phyloP scores from a whole-genome alignment of 2,113 vertebrate genomes.

The Alectura lathami region DNA sequence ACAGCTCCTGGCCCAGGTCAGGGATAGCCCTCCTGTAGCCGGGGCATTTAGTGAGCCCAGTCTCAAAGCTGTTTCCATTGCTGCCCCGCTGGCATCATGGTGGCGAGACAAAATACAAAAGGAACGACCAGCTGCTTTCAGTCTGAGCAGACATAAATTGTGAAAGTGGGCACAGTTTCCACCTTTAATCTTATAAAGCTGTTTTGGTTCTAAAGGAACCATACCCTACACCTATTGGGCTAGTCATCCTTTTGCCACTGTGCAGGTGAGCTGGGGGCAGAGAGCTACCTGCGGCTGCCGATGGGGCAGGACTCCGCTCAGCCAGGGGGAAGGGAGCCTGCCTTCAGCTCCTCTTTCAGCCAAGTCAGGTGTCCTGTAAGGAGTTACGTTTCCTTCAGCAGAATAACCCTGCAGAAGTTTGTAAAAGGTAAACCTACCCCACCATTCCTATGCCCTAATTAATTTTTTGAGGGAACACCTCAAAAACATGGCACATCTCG shows the following conservation, averaged over 20 bases:
- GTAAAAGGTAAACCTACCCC: neutral
- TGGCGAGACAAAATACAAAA: neutral
- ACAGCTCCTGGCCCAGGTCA: neutral
- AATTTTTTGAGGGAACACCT: neutral
- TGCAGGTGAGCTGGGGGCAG: neutral
- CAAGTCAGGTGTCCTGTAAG: neutral
- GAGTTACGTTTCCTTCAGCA: neutral
- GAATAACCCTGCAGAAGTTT: neutral
- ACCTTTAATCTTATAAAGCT: neutral
- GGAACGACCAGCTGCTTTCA: neutral
- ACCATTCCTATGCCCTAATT: neutral
- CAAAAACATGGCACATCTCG: neutral
- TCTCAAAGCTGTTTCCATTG: neutral
- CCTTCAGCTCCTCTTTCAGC: neutral
- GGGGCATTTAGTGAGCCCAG: neutral
- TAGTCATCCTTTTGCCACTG: neutral
- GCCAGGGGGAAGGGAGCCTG: too few relatives aligned
- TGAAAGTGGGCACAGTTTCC: neutral
- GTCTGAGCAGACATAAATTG: neutral
- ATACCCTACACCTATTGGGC: neutral
- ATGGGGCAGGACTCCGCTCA: too few relatives aligned
- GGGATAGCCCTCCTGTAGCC: neutral
- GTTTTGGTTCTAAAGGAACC: neutral
- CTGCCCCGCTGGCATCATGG: rapidly evolving
- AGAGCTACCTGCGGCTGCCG: neutral